These are phyloP conservation scores for Zingel zingel DNA, from an alignment of 2,113 vertebrate species.

Conservation along the genomic window DNA sequence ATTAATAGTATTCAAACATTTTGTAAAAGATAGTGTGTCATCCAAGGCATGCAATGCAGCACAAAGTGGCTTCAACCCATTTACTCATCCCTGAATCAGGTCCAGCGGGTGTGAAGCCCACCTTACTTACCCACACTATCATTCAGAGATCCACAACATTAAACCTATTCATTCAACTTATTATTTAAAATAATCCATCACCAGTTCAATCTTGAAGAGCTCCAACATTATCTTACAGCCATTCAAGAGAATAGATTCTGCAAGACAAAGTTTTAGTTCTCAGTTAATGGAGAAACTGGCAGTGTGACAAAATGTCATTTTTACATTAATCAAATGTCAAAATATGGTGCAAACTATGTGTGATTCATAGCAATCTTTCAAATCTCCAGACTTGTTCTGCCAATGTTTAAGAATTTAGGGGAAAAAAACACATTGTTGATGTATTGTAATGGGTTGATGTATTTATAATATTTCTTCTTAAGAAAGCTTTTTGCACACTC, in stretches of 20 bases:
- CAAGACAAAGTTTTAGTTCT: constrained; percentile 5
- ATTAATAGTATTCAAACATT: not conserved
- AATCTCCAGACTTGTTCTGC: not conserved
- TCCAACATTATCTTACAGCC: not conserved
- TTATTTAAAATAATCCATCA: constrained; percentile 19
- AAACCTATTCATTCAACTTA: not conserved
- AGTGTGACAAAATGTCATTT: constrained; percentile 32
- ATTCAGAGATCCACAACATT: constrained; percentile 5
- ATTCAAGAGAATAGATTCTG: not conserved
- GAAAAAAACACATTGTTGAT: no score
- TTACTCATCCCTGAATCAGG: not conserved
- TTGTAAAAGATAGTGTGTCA: not conserved
- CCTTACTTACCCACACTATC: not conserved
- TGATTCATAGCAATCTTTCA: constrained; percentile 5
- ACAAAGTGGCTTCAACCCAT: constrained; percentile 1
- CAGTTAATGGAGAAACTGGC: constrained; percentile 14
- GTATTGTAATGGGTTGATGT: not conserved
- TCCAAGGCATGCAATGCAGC: not conserved
- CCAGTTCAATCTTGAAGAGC: not conserved
- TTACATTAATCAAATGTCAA: constrained; percentile 42
- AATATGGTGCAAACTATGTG: not conserved
- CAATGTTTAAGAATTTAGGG: not conserved
- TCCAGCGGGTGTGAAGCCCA: not conserved
- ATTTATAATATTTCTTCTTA: not conserved
- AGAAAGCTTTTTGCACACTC: no score